phyloP scores from a whole-genome alignment of 2,113 vertebrate species.

The Pitta sordida region DNA sequence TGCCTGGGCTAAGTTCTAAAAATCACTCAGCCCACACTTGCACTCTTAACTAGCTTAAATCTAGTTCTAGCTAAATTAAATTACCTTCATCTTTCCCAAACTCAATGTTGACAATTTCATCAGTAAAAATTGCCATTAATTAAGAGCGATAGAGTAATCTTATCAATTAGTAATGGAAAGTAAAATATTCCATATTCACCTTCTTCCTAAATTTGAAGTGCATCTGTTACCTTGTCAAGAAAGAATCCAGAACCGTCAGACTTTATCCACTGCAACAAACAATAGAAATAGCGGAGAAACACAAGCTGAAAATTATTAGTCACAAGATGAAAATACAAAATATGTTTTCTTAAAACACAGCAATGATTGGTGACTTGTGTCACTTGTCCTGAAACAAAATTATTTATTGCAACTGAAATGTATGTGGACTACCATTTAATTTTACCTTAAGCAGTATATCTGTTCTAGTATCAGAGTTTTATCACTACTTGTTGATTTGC shows the following conservation, averaged over 20 bases:
- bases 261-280: not conserved
- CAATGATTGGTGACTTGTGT: not conserved
- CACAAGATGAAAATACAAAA: not conserved
- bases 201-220: not conserved
- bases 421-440: not conserved
- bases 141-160: not conserved
- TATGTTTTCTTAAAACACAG: not conserved
- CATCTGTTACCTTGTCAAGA: not conserved
- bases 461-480: not conserved
- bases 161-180: not conserved
- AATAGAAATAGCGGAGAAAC: not conserved
- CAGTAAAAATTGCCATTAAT: not conserved
- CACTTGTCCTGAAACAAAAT: not conserved
- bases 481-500: not conserved
- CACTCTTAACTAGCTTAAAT: not conserved
- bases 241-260: not conserved
- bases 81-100: not conserved
- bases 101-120: not conserved
- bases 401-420: not conserved
- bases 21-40: not conserved
- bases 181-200: not conserved
- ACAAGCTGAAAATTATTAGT: not conserved
- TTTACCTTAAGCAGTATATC: not conserved
- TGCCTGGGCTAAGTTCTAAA: not conserved
- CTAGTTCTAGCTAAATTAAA: not conserved